A percentile compares a stretch with the other conserved stretches of the same genome.
Conservation (phyloP, 1,140 invertebrate species). For the Pseudomyrmex dendroicus region DNA sequence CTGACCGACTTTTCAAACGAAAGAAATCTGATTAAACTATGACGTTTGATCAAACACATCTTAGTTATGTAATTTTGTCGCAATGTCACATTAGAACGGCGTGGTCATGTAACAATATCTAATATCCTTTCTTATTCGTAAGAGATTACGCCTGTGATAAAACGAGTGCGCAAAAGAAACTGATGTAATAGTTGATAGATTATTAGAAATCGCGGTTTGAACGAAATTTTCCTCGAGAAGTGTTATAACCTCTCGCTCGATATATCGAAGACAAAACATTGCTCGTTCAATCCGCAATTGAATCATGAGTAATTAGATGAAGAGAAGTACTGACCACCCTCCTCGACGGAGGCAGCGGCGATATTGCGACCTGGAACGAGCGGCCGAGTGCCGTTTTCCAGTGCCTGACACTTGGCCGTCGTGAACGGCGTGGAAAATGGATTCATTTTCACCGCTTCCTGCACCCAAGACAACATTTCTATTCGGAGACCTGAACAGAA, state of each 20-base stretch:
- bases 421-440: constrained; percentile 90
- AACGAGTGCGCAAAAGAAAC: too few species aligned
- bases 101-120: too few species aligned
- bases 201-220: too few species aligned
- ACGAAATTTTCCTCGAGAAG: background rate
- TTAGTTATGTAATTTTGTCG: too few species aligned
- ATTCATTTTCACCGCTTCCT: constrained; percentile 91
- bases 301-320: background rate
- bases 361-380: constrained; percentile 86
- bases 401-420: constrained; percentile 87
- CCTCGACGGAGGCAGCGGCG: constrained; percentile 86
- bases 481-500: constrained; percentile 64
- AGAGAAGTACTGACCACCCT: constrained; percentile 82
- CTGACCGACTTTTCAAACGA: too few species aligned
- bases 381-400: constrained; percentile 77
- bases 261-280: background rate
- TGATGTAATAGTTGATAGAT: too few species aligned
- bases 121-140: too few species aligned
- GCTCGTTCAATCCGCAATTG: background rate
- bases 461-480: constrained; percentile 89
- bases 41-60: too few species aligned
- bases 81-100: too few species aligned
- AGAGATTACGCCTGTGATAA: too few species aligned
- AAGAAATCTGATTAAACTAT: too few species aligned
- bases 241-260: constrained; percentile 16